phyloP scores from a whole-genome alignment of 2,113 vertebrate genomes.

The Lipotes vexillifer region DNA sequence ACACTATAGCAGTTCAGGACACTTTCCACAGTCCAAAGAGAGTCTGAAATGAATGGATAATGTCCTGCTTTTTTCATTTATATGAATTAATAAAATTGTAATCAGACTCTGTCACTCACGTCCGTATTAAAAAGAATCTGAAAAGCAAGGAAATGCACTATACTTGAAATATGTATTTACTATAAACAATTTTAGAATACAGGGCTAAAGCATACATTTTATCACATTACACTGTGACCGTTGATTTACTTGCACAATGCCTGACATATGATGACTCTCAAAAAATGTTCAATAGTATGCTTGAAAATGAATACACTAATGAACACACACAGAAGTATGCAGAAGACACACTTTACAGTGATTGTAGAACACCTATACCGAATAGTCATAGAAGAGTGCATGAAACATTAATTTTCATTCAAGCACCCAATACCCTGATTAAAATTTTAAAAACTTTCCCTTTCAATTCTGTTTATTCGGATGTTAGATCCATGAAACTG shows the following conservation, averaged over 20 bases:
- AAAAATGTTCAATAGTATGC: not conserved
- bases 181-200: not conserved
- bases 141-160: not conserved
- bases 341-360: not conserved
- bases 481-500: not conserved
- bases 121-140: not conserved
- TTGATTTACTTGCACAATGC: not conserved
- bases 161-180: not conserved
- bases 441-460: not conserved
- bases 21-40: constrained; percentile 24
- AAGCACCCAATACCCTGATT: not conserved
- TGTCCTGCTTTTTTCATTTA: not conserved
- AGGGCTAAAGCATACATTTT: not conserved
- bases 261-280: not conserved
- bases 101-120: not conserved
- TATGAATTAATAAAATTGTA: constrained; percentile 17
- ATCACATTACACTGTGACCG: not conserved
- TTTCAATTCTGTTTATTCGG: not conserved
- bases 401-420: not conserved
- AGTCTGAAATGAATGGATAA: constrained; percentile 14
- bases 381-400: not conserved
- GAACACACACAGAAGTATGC: not conserved
- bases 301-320: not conserved
- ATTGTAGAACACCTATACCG: not conserved
- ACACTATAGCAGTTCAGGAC: not conserved